Evolutionary conservation across 2,888 invertebrate genomes (phyloP).

Genomic region (Pyrrhia umbra): DNA sequence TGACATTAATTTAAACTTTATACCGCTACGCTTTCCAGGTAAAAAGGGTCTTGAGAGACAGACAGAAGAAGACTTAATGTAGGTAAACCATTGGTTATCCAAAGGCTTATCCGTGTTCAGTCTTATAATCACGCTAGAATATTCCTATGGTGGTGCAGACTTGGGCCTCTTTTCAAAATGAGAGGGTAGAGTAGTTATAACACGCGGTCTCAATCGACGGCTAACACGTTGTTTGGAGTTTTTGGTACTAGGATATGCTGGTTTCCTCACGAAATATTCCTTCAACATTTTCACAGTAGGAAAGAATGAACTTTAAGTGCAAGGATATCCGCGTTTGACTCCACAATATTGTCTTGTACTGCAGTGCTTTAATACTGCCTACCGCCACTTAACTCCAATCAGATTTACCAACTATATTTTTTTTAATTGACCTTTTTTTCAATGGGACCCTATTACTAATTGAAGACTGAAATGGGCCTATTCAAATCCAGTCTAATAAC

Average conservation of each 20-base stretch:
- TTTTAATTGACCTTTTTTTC: conserved; percentile 7
- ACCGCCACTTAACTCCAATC: background rate
- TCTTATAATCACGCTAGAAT: background rate
- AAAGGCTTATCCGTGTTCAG: background rate
- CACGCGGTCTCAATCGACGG: too few species aligned
- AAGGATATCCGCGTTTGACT: background rate
- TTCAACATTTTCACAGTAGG: too few species aligned
- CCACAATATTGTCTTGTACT: background rate
- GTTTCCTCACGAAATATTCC: too few species aligned
- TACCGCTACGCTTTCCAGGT: background rate
- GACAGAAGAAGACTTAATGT: background rate
- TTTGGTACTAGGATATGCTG: too few species aligned
- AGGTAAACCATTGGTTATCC: background rate
- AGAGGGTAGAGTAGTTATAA: background rate
- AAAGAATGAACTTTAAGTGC: background rate
- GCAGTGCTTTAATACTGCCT: background rate
- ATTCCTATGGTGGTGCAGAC: background rate
- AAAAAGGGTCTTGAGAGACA: background rate
- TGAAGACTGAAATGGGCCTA: too few species aligned
- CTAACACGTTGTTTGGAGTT: too few species aligned
- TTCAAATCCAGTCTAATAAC: too few species aligned
- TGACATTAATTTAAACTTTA: background rate
- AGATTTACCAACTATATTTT: background rate
- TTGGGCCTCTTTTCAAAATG: background rate
- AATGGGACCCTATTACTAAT: too few species aligned